phyloP scores from a whole-genome alignment of 2,797 vertebrate species.

The Muraenolepis orangiensis region DNA sequence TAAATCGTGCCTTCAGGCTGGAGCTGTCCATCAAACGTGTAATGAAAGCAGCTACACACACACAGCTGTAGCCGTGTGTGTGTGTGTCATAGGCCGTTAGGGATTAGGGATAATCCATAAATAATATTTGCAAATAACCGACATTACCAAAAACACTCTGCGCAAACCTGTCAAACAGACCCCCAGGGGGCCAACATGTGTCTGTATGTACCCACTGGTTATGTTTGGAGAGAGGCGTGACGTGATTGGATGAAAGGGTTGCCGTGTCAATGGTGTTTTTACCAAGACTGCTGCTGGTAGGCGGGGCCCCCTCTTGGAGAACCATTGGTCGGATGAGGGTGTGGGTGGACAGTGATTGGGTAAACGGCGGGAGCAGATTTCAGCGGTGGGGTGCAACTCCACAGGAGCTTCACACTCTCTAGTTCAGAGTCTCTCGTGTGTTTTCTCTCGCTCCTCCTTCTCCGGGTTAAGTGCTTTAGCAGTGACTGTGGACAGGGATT shows the following conservation, averaged over 20 bases:
- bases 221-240: constrained; percentile 14
- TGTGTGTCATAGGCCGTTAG: too few relatives aligned
- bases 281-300: constrained; percentile 35
- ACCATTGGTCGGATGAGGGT: constrained; percentile 51
- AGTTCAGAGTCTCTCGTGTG: neutral
- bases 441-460: constrained; percentile 1
- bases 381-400: constrained; percentile 57
- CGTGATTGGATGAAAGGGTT: constrained; percentile 45
- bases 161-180: neutral
- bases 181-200: neutral
- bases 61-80: too few relatives aligned
- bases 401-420: constrained; percentile 33
- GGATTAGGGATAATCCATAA: neutral
- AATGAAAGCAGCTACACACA: neutral
- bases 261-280: constrained; percentile 34
- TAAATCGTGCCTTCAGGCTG: neutral
- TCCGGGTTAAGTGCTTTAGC: neutral
- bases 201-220: constrained; percentile 32
- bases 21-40: neutral
- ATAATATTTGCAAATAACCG: neutral
- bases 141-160: neutral
- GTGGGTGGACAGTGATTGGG: constrained; percentile 65
- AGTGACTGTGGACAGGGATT: constrained; percentile 42
- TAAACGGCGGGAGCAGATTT: constrained; percentile 56
- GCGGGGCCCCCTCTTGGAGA: constrained; percentile 19